Evolutionary conservation across 2,113 vertebrate genomes (phyloP), one percentile per base, ranked within the genome.

Genomic region (Phycodurus eques): DNA sequence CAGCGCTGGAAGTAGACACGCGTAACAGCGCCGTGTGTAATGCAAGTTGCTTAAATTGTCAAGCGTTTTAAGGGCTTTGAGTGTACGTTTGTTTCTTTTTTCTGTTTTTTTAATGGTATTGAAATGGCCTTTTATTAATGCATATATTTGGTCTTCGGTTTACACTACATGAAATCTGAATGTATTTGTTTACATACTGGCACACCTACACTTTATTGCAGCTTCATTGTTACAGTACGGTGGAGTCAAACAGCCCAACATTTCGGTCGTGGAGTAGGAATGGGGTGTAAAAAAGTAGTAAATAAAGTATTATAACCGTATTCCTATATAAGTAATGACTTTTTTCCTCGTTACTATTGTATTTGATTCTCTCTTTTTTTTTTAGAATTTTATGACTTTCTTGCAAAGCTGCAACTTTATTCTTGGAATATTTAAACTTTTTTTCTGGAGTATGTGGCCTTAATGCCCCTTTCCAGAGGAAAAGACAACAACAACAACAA

Each of bases 11-110:
- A 68, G 13, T 47, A 46, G 27, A 39, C 35, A 13, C 6, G 11
- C 33, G 8, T 9, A 8, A 63, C 2, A 5, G 19, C 22, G 19
- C 7, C 19, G 2, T 39, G 33, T 62, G 15, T 4, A 19, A 35
- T 20, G 8, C 4, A 20, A 64, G 9, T 9, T 11, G 8, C 11
- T n/a, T 5, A 22, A 12, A 22, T n/a, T 19, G 17, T 57, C n/a
- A 59, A 14, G 17, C 15, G 4, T 51, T 79, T 78, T 1, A 88
- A 85, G 78, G 84, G 80, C 83, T 87, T 75, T 70, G 39, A 83
- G 53, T 59, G 74, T 72, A 59, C 64, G 0, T 60, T 46, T 63
- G 64, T 81, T 71, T 62, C 73, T 77, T 70, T 81, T 53, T 27
- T 46, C 60, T 61, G 39, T 71, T 77, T 68, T 81, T 53, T 27